A percentile compares a stretch with the other conserved stretches of the same genome.
Evolutionary conservation across 2,797 vertebrate genomes (phyloP).

Genomic region (Crocidura indochinensis): DNA sequence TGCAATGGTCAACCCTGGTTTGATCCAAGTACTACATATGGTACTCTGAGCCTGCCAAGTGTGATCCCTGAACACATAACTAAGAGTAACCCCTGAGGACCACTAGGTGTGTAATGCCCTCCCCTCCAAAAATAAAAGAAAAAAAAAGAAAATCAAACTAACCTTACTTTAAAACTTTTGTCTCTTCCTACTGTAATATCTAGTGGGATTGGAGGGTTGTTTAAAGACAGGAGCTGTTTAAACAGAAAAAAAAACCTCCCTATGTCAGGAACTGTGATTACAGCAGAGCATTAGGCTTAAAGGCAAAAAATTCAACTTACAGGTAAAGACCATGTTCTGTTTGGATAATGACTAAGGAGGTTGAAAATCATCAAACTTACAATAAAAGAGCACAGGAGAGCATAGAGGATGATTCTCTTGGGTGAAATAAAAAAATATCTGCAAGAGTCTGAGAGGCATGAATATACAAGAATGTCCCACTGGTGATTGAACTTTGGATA

Average conservation of each 20-base stretch:
- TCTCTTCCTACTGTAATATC: not conserved
- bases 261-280: not conserved
- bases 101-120: too few relatives aligned
- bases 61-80: too few relatives aligned
- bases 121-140: too few relatives aligned
- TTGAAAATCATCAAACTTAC: constrained; percentile 16
- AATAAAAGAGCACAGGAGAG: not conserved
- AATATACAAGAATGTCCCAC: not conserved
- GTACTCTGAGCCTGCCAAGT: too few relatives aligned
- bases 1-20: too few relatives aligned
- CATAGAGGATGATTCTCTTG: not conserved
- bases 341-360: constrained; percentile 27
- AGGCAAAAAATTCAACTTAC: not conserved
- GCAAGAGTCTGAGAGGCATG: not conserved
- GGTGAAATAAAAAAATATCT: not conserved
- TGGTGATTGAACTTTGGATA: not conserved
- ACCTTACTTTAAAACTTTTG: not conserved
- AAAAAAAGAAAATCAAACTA: too few relatives aligned
- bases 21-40: too few relatives aligned
- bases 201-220: not conserved
- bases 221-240: not conserved
- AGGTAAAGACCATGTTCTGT: not conserved
- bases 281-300: not conserved
- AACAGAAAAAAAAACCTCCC: too few relatives aligned
- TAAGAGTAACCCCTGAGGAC: too few relatives aligned